Conservation (phyloP, 2,888 invertebrate genomes). For the Drosophila melanosoma region DNA sequence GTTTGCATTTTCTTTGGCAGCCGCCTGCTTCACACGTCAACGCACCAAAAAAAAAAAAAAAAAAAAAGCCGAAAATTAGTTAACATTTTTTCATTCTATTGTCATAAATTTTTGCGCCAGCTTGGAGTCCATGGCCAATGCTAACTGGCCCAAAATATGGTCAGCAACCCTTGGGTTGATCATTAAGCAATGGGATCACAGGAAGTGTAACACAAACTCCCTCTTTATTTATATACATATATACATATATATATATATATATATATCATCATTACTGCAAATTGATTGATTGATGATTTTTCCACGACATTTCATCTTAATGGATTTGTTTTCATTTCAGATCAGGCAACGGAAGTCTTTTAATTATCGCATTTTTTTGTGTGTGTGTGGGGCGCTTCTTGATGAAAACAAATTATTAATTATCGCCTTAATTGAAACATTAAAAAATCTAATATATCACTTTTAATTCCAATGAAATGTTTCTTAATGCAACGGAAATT, state of each 20-base stretch:
- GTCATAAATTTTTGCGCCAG: constrained; percentile 55
- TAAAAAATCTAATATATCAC: constrained; percentile 20
- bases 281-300: constrained; percentile 53
- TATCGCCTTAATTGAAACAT: constrained; percentile 15
- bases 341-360: constrained; percentile 35
- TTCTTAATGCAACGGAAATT: not conserved
- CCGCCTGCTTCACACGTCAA: constrained; percentile 72
- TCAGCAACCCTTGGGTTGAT: constrained; percentile 33
- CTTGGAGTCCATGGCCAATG: constrained; percentile 60
- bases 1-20: constrained; percentile 6
- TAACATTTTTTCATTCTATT: constrained; percentile 52
- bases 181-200: constrained; percentile 36
- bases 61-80: constrained; percentile 72
- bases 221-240: not conserved
- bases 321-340: constrained; percentile 48
- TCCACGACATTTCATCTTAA: constrained; percentile 67
- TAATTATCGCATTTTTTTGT: constrained; percentile 29
- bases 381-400: constrained; percentile 2
- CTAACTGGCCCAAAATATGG: constrained; percentile 1
- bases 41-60: constrained; percentile 55
- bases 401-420: constrained; percentile 54
- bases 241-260: not conserved
- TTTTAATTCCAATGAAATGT: constrained; percentile 5
- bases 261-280: constrained; percentile 14
- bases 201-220: constrained; percentile 33